Base-by-base conservation (phyloP, 2,888 invertebrate genomes). In the Sericinus montela region DNA sequence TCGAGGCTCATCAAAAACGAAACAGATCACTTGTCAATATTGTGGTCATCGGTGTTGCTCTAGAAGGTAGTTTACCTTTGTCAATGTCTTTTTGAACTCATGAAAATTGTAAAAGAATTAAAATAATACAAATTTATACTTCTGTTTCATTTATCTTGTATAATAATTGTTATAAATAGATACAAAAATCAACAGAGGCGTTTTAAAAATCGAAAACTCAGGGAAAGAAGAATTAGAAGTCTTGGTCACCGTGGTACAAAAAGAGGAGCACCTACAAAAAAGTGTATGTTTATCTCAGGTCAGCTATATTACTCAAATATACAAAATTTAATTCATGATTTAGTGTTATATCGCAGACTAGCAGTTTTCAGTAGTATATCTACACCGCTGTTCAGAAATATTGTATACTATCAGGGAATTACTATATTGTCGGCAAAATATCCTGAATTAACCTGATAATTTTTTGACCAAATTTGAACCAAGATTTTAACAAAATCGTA, bases 31-130 rank as follows among this genome's bases (percentile, higher is more conserved):
- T 52, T 41, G 52, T 30, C 36, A 39, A 15, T 62, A 68, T 48
- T 83, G 83, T 50, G 75, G 80, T 13, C 76, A 78, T 50, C 74
- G 73, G 1, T 74, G 75, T 57, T 76, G 76, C 32, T 11, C 5
- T 50, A 65, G 74, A 75, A 80, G 82, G 81, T 83, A 81, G 76
- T 64, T 35, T 35, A 5, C 8, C 8, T 15, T 35, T 15, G 8
- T 15, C 15, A 9, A 35, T 15, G 3, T 15, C 15, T 10, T 35
- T 35, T 35, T 32, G 11, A 10, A 11, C 4, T 32, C 11, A 4
- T 32, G 11, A 1, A 32, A 32, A 13, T 32, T 32, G 32, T 40
- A 49, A 35, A 51, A 32, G 3, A 32, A 32, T 32, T 11, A 32
- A 32, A 13, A 32, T 29, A 1, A 6, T 11, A 4, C n/a, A 11